Evolutionary conservation across 2,797 vertebrate genomes (phyloP), one percentile per base, ranked within the genome.

Genomic region (Melanotaenia boesemani): DNA sequence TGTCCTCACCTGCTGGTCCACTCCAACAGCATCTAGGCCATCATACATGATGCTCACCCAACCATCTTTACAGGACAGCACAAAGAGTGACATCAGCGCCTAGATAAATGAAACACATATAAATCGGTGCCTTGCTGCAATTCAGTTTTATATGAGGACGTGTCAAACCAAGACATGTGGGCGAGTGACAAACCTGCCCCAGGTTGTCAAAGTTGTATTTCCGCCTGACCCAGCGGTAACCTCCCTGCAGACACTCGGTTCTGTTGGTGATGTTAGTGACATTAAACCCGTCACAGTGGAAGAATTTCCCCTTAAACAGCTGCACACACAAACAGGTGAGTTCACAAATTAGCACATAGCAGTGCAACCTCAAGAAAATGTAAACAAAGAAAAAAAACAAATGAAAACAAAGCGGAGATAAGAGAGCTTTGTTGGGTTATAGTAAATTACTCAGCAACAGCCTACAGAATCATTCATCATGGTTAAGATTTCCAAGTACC

Each of bases 21-120:
- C 95, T 48, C 95, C 97, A 58, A 97, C 95, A 0, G 97, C 97
- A 1, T 98, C 97, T 86, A 98, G 93, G 26, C 97, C 97, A 0
- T 98, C 96, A 0, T 98, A 99, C 97, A 98, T 99, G 92, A 98
- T 98, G 94, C 96, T 98, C 88, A 99, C 98, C 98, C 97, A 98
- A 75, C 97, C 97, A 0, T 98, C 97, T 91, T 98, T 98, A 87
- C 97, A 98, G 0, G 96, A 98, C 67, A 99, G 94, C 77, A 99
- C 98, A 63, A 99, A 98, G 78, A 99, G 94, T 2, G 98, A 97
- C 97, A 98, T 98, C 89, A 98, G 94, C 3, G 97, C 97, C 97
- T 95, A 86, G 4, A 70, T 37, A 76, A 79, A 65, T 8, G 74
- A 76, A 22, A 81, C 12, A 9, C 41, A 58, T 15, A 61, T 37